A percentile compares a stretch with the other conserved stretches of the same genome.
These are phyloP conservation scores for Dasyornis broadbenti DNA, from an alignment of 2,113 vertebrate genomes.

Conservation along the genomic window DNA sequence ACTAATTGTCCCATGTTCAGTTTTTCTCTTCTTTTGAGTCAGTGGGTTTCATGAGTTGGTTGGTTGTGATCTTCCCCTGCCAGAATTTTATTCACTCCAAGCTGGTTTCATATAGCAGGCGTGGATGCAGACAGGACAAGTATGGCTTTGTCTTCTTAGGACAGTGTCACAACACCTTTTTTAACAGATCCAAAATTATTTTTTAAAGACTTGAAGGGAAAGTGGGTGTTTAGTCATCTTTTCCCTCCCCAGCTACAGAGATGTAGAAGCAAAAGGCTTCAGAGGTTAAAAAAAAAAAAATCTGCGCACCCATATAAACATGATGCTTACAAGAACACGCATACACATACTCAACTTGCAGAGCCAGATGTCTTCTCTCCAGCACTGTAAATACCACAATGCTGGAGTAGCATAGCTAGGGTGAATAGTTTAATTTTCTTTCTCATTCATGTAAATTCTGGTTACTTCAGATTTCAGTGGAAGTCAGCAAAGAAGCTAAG, in stretches of 20 bases:
- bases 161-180: not conserved
- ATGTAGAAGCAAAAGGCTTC: not conserved
- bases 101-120: not conserved
- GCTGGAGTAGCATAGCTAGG: not conserved
- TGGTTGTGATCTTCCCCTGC: not conserved
- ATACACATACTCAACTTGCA: not conserved
- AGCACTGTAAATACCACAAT: not conserved
- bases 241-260: fast-evolving
- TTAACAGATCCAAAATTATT: not conserved
- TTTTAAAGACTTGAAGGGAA: not conserved
- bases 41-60: not conserved
- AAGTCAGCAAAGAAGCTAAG: not conserved
- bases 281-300: not conserved
- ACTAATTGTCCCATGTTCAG: no score
- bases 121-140: not conserved
- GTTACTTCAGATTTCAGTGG: not conserved
- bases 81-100: not conserved
- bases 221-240: not conserved
- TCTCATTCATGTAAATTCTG: not conserved
- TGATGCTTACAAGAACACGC: not conserved
- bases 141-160: not conserved
- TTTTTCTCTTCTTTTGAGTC: not conserved
- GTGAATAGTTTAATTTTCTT: not conserved
- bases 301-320: fast-evolving
- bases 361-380: not conserved